Base-by-base conservation (phyloP, 2,797 vertebrate genomes). In the Melopsittacus undulatus region DNA sequence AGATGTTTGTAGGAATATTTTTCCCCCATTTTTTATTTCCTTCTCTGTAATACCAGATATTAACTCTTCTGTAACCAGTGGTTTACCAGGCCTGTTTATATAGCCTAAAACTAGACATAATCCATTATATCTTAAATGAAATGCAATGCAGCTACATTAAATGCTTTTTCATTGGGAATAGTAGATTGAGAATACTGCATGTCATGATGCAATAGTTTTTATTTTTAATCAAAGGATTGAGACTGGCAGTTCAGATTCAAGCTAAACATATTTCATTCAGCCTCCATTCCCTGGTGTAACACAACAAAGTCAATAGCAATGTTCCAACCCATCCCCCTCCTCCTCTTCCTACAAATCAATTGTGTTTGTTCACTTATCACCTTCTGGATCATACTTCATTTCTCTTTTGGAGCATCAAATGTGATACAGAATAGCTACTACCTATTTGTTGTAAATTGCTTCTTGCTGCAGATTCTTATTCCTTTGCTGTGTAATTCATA, bases 361-460 rank as follows among this genome's bases (percentile, higher is more conserved):
- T 89, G 84, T 86, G 70, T 96, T 97, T 96, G 94, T 90, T 95
- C 94, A 96, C 43, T 96, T 94, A 92, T 90, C 79, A 79, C 52
- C 56, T 96, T 83, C 80, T 82, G 49, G 72, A 94, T 96, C 87
- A 75, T 97, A 95, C 91, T 96, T 97, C 75, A 90, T 93, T 96
- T 90, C 68, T 95, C 81, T 92, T 96, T 95, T 88, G 72, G 63
- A 56, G 29, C 66, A 90, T 91, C 81, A 90, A 78, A 94, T 95
- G 66, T 64, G 70, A 32, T 89, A 82, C 64, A 83, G 82, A 94
- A 84, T 88, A 92, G 63, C 63, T 93, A 46, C 64, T 91, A 91
- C 75, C 68, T 85, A 90, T 94, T 97, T 94, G 36, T 76, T 84
- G 56, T 61, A 93, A 95, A 96, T 95, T 90, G 56, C 32, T 97